phyloP scores from a whole-genome alignment of 2,888 invertebrate genomes.

The Napeogenes inachia region DNA sequence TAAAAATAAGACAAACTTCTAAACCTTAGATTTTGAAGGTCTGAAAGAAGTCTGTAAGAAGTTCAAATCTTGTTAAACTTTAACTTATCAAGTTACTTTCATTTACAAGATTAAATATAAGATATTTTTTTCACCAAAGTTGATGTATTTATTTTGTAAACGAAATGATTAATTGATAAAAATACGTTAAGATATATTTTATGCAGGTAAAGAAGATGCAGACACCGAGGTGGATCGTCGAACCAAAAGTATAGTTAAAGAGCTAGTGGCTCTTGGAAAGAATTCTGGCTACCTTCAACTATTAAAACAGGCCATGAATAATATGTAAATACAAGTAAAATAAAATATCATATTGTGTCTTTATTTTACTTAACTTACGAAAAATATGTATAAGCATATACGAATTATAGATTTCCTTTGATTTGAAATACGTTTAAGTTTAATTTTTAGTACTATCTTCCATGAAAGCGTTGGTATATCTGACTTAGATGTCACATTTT shows the following conservation, averaged over 20 bases:
- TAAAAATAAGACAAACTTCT: background rate
- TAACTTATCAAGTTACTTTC: background rate
- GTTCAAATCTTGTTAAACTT: background rate
- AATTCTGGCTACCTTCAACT: conserved; percentile 42
- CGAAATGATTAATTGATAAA: too few species aligned
- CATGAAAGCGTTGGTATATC: too few species aligned
- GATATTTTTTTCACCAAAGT: too few species aligned
- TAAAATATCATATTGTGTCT: background rate
- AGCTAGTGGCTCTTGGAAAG: conserved; percentile 35
- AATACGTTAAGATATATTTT: background rate
- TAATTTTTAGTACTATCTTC: too few species aligned
- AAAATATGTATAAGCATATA: too few species aligned
- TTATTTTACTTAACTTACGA: too few species aligned
- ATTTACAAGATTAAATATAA: too few species aligned
- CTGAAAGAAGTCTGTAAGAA: background rate
- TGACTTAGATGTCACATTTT: too few species aligned
- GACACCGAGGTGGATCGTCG: conserved; percentile 15
- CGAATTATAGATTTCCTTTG: too few species aligned
- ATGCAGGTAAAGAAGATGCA: conserved; percentile 12
- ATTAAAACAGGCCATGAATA: conserved; percentile 38
- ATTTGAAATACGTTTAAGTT: too few species aligned
- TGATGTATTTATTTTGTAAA: too few species aligned
- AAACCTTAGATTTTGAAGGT: background rate
- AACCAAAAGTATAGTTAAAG: conserved; percentile 20
- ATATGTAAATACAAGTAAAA: conserved; percentile 17